phyloP scores from a whole-genome alignment of 1,140 invertebrate species.

The Helicoverpa armigera region DNA sequence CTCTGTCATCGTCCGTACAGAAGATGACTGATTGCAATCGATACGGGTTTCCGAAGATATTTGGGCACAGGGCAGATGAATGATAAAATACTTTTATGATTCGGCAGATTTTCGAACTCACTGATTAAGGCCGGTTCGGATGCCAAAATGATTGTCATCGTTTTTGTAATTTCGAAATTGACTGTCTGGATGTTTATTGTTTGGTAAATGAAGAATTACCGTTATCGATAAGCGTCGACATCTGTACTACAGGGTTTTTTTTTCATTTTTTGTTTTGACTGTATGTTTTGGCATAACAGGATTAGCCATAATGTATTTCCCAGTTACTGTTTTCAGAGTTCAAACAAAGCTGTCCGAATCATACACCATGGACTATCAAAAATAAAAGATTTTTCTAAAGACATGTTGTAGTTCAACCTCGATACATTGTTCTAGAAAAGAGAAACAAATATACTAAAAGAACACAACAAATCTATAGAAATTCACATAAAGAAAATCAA shows the following conservation, averaged over 20 bases:
- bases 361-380: too few species aligned
- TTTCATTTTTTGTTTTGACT: too few species aligned
- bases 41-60: slow-evolving; percentile 40
- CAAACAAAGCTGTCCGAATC: too few species aligned
- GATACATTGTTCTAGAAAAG: too few species aligned
- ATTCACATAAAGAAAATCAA: background rate
- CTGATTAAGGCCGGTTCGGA: slow-evolving; percentile 35
- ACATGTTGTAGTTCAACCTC: too few species aligned
- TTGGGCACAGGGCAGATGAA: slow-evolving; percentile 44
- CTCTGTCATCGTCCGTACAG: slow-evolving; percentile 18
- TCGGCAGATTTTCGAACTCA: slow-evolving; percentile 32
- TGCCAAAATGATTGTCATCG: slow-evolving; percentile 49
- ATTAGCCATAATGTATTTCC: too few species aligned
- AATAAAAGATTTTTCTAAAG: too few species aligned
- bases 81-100: slow-evolving; percentile 47
- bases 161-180: slow-evolving; percentile 40
- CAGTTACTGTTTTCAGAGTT: too few species aligned
- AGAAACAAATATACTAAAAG: too few species aligned
- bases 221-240: too few species aligned
- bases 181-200: background rate
- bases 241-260: too few species aligned
- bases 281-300: too few species aligned
- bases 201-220: background rate
- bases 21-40: slow-evolving; percentile 36
- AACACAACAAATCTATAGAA: background rate